These are phyloP conservation scores for Echeneis naucrates DNA, from an alignment of 2,797 vertebrate species.

Conservation along the genomic window DNA sequence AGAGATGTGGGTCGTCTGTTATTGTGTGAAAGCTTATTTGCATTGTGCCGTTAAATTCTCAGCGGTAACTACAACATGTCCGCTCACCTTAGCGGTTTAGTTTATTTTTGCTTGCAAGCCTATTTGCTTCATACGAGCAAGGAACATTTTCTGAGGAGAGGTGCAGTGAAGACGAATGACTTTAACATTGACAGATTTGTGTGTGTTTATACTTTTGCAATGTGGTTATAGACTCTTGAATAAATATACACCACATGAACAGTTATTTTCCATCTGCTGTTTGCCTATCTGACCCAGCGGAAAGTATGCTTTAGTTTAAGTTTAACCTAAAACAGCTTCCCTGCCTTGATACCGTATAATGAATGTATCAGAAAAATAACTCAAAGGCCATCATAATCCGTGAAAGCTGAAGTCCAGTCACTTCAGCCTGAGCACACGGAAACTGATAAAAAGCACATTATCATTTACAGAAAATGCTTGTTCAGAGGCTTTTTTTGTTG, in stretches of 20 bases:
- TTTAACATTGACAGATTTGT: conserved; percentile 17
- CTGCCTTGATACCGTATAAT: not conserved
- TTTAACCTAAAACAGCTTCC: not conserved
- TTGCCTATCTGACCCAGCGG: not conserved
- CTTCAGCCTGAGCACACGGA: conserved; percentile 21
- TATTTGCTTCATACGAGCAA: conserved; percentile 40
- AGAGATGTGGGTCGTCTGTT: conserved; percentile 67
- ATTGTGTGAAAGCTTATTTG: conserved; percentile 73
- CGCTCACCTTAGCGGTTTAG: conserved; percentile 49
- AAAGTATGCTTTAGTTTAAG: conserved; percentile 16
- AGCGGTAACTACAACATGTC: conserved; percentile 62
- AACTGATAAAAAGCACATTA: conserved; percentile 44
- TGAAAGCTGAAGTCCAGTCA: conserved; percentile 10
- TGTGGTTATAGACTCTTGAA: conserved; percentile 6
- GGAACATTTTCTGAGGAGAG: conserved; percentile 25
- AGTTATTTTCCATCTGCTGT: conserved; percentile 2
- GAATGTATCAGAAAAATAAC: conserved; percentile 17
- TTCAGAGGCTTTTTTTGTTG: conserved; percentile 40
- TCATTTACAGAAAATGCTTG: conserved; percentile 30
- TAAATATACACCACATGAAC: conserved; percentile 11
- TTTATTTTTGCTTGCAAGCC: conserved; percentile 48
- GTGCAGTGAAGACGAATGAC: conserved; percentile 29
- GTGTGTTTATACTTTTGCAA: conserved; percentile 4
- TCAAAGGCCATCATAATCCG: conserved; percentile 22
- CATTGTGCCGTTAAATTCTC: conserved; percentile 66